Percentiles rank a stretch among this genome's conserved stretches.
Evolutionary conservation across 2,888 invertebrate genomes (phyloP).

Genomic region (Clunio marinus): DNA sequence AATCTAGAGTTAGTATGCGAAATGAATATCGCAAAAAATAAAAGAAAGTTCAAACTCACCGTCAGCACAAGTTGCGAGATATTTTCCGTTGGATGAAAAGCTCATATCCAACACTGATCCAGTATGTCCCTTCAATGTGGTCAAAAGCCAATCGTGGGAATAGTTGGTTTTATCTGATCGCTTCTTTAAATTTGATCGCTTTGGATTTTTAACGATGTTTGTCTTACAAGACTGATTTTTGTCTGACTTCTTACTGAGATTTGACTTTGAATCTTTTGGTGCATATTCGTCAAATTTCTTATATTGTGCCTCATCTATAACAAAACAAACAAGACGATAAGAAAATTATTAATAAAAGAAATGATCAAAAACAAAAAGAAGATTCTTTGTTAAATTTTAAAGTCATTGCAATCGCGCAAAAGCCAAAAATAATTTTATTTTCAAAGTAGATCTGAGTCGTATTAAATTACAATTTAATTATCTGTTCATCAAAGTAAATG

Average conservation of each 20-base stretch:
- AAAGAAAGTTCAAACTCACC: too few relatives aligned
- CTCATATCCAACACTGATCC: conserved; percentile 60
- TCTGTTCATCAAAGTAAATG: too few relatives aligned
- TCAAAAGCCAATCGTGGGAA: conserved; percentile 61
- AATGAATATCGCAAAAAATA: too few relatives aligned
- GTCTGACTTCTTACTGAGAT: background rate
- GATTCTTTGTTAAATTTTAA: too few relatives aligned
- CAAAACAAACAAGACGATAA: background rate
- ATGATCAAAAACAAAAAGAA: too few relatives aligned
- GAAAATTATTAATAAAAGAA: too few relatives aligned
- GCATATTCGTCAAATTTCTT: conserved; percentile 29
- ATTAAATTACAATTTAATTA: too few relatives aligned
- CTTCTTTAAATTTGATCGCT: conserved; percentile 41
- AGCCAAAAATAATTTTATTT: too few relatives aligned
- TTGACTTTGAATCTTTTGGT: conserved; percentile 9
- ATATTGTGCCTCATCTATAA: conserved; percentile 30
- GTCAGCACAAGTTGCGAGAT: conserved; percentile 63
- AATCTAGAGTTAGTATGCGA: too few relatives aligned
- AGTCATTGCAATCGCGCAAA: too few relatives aligned
- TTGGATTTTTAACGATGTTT: conserved; percentile 4
- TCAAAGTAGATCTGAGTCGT: too few relatives aligned
- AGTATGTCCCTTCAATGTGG: conserved; percentile 66
- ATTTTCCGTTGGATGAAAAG: conserved; percentile 68
- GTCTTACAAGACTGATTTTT: background rate
- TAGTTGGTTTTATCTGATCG: conserved; percentile 49